Conservation (phyloP, 2,113 vertebrate genomes). For the Accipiter cooperii region DNA sequence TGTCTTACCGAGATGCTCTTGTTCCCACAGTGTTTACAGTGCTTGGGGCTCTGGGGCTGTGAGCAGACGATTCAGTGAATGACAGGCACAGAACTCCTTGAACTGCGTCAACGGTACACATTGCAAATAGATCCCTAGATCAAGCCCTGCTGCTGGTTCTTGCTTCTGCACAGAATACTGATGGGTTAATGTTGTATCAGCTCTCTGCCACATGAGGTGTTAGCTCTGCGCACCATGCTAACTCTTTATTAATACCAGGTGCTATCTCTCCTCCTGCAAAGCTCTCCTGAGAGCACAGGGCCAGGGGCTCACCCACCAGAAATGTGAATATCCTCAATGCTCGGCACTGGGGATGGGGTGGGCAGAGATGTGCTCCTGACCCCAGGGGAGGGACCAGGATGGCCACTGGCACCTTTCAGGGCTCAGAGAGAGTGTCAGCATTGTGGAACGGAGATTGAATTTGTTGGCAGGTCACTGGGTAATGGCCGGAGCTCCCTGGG, state of each 20-base stretch:
- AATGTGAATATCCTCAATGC: neutral
- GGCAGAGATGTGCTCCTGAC: neutral
- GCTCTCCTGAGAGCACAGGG: neutral
- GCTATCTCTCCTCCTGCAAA: neutral
- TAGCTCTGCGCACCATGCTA: accelerated
- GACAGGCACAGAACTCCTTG: neutral
- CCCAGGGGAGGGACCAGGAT: neutral
- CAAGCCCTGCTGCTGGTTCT: neutral
- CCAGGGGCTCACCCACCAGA: neutral
- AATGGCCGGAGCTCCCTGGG: neutral
- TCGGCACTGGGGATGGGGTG: neutral
- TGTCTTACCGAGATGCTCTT: neutral
- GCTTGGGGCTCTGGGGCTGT: neutral
- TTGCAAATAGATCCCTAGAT: neutral
- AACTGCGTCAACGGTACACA: accelerated
- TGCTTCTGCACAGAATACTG: neutral
- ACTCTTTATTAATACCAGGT: neutral
- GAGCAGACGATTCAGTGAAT: accelerated
- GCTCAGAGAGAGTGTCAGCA: neutral
- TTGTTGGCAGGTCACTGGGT: neutral
- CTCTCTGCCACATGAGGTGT: neutral
- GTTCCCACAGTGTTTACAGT: neutral
- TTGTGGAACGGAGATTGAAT: neutral
- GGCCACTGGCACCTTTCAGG: neutral
- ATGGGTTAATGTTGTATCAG: neutral